A percentile compares a stretch with the other conserved stretches of the same genome.
Conservation (phyloP, 2,797 vertebrate species). For the Sebastes diaconus region DNA sequence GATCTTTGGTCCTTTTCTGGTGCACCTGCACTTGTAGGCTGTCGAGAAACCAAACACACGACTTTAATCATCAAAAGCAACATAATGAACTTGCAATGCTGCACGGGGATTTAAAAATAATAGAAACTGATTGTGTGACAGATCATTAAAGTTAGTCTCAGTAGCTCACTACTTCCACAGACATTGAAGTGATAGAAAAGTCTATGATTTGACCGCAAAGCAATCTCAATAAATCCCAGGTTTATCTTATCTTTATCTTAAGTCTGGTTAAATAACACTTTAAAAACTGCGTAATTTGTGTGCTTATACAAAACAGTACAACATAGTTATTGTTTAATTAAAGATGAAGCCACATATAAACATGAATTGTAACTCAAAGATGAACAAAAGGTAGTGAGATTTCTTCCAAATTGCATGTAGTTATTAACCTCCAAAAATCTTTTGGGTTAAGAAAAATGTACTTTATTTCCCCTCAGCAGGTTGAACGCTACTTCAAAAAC, state of each 20-base stretch:
- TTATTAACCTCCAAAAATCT: not conserved
- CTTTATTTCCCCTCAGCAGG: not conserved
- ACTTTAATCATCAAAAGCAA: not conserved
- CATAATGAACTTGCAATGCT: not conserved
- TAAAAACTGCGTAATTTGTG: not conserved
- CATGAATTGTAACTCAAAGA: not conserved
- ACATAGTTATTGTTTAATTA: not conserved
- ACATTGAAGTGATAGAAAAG: not conserved
- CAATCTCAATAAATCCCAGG: not conserved
- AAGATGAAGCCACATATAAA: not conserved
- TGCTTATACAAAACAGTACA: not conserved
- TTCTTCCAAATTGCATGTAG: not conserved
- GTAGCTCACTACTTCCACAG: not conserved
- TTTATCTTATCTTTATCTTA: not conserved
- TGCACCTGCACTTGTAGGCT: slow-evolving; percentile 99
- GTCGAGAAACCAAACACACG: slow-evolving; percentile 31
- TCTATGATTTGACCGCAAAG: slow-evolving; percentile 6
- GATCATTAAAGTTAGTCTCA: not conserved
- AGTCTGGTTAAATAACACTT: not conserved
- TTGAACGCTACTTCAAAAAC: not conserved
- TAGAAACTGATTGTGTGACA: not conserved
- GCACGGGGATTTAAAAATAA: not conserved
- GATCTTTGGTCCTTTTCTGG: slow-evolving; percentile 98
- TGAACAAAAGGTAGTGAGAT: not conserved
- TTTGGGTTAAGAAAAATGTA: not conserved